phyloP scores from a whole-genome alignment of 1,140 invertebrate genomes.

The Pantala flavescens region DNA sequence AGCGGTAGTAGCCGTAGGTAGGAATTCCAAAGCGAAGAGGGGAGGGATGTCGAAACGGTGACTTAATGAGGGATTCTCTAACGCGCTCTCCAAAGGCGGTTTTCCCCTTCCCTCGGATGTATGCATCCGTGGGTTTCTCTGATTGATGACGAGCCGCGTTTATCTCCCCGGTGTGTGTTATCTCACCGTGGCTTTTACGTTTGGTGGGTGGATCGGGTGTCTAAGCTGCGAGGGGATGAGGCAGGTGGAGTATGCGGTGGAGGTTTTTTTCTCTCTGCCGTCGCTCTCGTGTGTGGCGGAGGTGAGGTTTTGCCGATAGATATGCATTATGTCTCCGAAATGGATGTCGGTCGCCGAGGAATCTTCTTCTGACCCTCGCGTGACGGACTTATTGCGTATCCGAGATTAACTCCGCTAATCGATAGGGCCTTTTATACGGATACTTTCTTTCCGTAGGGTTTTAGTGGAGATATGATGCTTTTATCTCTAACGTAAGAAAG shows the following conservation, averaged over 20 bases:
- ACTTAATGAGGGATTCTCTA: slow-evolving; percentile 9
- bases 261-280: background rate
- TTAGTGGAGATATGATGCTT: no score
- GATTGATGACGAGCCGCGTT: background rate
- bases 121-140: slow-evolving; percentile 7
- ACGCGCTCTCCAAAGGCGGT: background rate
- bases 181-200: background rate
- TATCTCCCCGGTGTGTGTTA: background rate
- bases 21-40: background rate
- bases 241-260: no score
- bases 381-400: no score
- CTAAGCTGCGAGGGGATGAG: background rate
- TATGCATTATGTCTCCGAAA: no score
- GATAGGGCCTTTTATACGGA: no score
- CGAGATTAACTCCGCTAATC: no score
- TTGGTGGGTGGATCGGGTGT: background rate
- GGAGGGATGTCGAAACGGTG: background rate
- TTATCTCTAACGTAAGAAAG: no score
- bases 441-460: no score
- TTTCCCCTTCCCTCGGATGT: background rate
- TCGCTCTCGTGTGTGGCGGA: background rate
- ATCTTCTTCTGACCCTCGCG: no score
- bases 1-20: background rate
- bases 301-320: no score
- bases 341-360: no score